phyloP scores from a whole-genome alignment of 2,113 vertebrate species.

The Oophaga pumilio region DNA sequence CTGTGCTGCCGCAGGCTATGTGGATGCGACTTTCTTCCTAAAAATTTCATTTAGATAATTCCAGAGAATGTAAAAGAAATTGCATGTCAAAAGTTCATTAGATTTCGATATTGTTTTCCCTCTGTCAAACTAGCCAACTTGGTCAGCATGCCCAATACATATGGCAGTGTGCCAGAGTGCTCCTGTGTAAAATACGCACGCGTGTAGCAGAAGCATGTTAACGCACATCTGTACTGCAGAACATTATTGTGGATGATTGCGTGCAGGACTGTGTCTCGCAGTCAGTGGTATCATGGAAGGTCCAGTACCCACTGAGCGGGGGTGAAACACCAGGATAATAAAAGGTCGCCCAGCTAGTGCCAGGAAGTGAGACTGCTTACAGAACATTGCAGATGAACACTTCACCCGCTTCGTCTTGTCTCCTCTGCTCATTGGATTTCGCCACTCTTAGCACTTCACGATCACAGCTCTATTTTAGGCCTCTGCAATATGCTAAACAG shows the following conservation, averaged over 20 bases:
- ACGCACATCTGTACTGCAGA: neutral
- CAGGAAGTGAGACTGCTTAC: slow-evolving; percentile 27
- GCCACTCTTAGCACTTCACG: slow-evolving; percentile 47
- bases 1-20: slow-evolving; percentile 43
- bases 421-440: slow-evolving; percentile 24
- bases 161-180: neutral
- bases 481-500: slow-evolving; percentile 48
- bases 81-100: slow-evolving; percentile 38
- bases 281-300: neutral
- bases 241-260: neutral
- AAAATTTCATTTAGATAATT: slow-evolving; percentile 28
- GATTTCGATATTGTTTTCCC: neutral
- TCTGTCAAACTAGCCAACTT: neutral
- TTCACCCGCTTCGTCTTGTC: slow-evolving; percentile 14
- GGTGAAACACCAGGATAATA: slow-evolving; percentile 17
- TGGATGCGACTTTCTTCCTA: slow-evolving; percentile 36
- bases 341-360: slow-evolving; percentile 16
- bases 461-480: slow-evolving; percentile 57
- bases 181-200: no score
- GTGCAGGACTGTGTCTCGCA: neutral
- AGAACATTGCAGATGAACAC: slow-evolving; percentile 38
- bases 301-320: neutral
- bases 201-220: neutral
- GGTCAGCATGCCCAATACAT: neutral
- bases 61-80: neutral